Conservation (phyloP, 2,888 invertebrate genomes). For the Sialis lutaria region DNA sequence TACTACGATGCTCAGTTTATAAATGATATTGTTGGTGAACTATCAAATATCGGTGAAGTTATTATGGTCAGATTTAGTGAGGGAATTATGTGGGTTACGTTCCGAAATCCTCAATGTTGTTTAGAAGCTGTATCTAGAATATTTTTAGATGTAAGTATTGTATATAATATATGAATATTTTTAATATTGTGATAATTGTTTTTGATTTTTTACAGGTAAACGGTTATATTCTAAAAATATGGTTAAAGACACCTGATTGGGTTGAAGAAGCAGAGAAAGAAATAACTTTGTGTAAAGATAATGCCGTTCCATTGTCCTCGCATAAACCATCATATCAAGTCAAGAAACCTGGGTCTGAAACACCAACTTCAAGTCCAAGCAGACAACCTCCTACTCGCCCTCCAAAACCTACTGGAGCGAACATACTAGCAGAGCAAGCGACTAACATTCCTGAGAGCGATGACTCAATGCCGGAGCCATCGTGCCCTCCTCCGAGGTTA, state of each 20-base stretch:
- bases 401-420: slow-evolving; percentile 23
- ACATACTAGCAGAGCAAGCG: too few relatives aligned
- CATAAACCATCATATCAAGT: slow-evolving; percentile 11
- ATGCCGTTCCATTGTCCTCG: slow-evolving; percentile 54
- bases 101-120: slow-evolving; percentile 78
- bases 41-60: slow-evolving; percentile 75
- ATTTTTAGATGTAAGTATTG: too few relatives aligned
- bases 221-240: slow-evolving; percentile 47
- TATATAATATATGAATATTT: not conserved
- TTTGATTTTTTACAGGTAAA: slow-evolving; percentile 42
- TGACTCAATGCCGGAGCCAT: too few relatives aligned
- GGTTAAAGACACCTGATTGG: slow-evolving; percentile 77
- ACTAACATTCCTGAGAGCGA: too few relatives aligned
- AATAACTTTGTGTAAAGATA: slow-evolving; percentile 67
- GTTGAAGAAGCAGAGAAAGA: slow-evolving; percentile 63
- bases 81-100: slow-evolving; percentile 80
- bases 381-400: slow-evolving; percentile 33
- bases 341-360: slow-evolving; percentile 19
- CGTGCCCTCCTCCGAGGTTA: not conserved
- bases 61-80: slow-evolving; percentile 82
- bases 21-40: slow-evolving; percentile 58
- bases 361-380: slow-evolving; percentile 27
- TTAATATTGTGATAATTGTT: not conserved
- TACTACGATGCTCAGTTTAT: slow-evolving; percentile 70
- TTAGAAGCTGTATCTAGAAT: slow-evolving; percentile 38